phyloP scores from a whole-genome alignment of 2,113 vertebrate species.

The Pseudopipra pipra region DNA sequence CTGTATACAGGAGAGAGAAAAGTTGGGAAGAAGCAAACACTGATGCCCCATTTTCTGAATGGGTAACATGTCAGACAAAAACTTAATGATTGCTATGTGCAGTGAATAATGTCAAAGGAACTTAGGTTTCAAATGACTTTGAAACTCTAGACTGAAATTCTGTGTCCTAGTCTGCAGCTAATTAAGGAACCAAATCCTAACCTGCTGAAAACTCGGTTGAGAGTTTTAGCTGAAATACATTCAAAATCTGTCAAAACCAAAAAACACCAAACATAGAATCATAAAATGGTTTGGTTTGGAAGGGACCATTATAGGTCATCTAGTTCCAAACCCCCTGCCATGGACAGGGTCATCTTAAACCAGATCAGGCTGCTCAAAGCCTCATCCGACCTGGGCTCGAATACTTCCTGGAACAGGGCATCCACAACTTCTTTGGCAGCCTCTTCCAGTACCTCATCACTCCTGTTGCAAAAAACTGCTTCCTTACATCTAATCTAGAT shows the following conservation, averaged over 20 bases:
- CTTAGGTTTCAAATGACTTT: not conserved
- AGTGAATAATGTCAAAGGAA: not conserved
- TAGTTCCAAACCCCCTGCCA: accelerated
- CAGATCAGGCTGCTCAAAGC: too few relatives aligned
- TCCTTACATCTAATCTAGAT: not conserved
- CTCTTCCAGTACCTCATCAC: not conserved
- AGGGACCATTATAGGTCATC: not conserved
- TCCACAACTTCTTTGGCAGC: not conserved
- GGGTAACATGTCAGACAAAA: not conserved
- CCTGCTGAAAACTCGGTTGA: not conserved
- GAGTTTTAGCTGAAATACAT: not conserved
- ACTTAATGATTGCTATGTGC: not conserved
- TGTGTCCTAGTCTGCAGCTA: not conserved
- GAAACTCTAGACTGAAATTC: not conserved
- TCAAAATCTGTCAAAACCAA: not conserved
- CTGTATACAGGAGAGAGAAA: not conserved
- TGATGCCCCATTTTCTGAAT: not conserved
- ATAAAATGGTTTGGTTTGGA: not conserved
- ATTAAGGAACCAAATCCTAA: not conserved
- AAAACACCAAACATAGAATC: too few relatives aligned
- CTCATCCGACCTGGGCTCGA: too few relatives aligned
- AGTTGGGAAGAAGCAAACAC: not conserved
- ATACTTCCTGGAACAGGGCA: too few relatives aligned
- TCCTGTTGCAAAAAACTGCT: accelerated
- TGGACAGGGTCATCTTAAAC: not conserved